Evolutionary conservation across 2,797 vertebrate genomes (phyloP), one percentile per base, ranked within the genome.

Genomic region (Aythya fuligula): DNA sequence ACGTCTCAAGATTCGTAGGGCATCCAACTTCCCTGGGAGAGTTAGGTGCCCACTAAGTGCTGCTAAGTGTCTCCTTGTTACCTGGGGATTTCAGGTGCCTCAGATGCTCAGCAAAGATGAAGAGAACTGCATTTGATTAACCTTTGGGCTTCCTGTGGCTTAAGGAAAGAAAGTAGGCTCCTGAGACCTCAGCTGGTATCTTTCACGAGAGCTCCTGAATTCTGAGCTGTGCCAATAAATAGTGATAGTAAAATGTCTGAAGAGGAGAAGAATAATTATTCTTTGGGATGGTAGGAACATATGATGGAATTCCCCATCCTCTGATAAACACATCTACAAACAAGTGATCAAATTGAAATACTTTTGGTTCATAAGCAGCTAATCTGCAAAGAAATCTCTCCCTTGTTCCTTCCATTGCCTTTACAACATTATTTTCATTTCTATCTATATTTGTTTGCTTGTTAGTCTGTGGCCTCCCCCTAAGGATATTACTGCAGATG

Each of bases 401-500:
- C 61, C 69, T 67, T 87, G 76, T 94, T 51, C 51, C 70, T 97
- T 94, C 87, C 65, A 67, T 72, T 0, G 14, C 86, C 61, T 95
- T 93, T 25, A 19, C 74, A 94, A 77, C 85, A 84, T 89, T 94
- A 91, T 79, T 95, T 97, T 97, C 73, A 88, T 97, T 97, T 97
- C 95, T 93, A 88, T 95, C 93, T 54, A 87, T 87, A 96, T 96
- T 96, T 94, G 41, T 95, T 96, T 96, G 94, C 95, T 97, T 97
- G 95, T 96, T 98, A 97, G 93, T 94, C 87, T 86, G 79, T 76
- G 56, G 60, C 61, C 81, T 95, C 56, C 90, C 96, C 95, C 94
- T 87, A 83, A 97, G 97, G 96, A 96, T 93, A 62, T 32, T 93
- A 94, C 95, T 97, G 95, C 95, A 97, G 97, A 97, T 96, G 95